phyloP scores from a whole-genome alignment of 2,113 vertebrate genomes.

The Zapus hudsonius region DNA sequence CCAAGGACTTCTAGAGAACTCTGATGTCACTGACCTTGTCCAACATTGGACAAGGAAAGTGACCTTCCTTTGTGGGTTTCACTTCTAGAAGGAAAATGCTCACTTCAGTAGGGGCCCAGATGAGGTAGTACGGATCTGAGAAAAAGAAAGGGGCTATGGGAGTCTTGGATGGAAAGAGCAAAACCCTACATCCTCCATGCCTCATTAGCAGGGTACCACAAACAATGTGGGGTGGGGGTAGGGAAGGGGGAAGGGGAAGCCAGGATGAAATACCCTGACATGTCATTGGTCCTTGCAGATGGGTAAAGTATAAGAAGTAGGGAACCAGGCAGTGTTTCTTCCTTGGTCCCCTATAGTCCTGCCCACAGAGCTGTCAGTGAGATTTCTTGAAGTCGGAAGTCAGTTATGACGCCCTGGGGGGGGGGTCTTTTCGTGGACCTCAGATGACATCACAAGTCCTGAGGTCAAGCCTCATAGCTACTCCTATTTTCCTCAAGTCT shows the following conservation, averaged over 20 bases:
- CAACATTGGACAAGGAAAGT: accelerated
- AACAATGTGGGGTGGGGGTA: too few species aligned
- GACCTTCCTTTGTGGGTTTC: neutral
- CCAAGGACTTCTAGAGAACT: accelerated
- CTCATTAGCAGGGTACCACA: too few species aligned
- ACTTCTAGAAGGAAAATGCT: neutral
- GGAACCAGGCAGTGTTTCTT: neutral
- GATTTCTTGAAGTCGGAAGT: neutral
- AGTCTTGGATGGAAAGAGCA: neutral
- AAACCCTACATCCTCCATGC: too few species aligned
- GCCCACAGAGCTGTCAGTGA: neutral
- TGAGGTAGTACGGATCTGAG: neutral
- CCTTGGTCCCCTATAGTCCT: neutral
- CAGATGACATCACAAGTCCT: neutral
- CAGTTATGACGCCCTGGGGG: neutral
- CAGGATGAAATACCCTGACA: accelerated
- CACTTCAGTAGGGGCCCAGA: neutral
- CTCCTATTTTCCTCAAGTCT: too few species aligned
- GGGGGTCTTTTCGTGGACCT: neutral
- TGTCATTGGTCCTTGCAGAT: too few species aligned
- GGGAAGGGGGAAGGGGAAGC: neutral
- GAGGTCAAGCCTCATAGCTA: neutral
- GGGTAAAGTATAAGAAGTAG: neutral
- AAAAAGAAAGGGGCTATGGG: neutral
- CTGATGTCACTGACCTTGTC: neutral